Conservation (phyloP, 2,888 invertebrate species). For the Sylvicola cinctus region DNA sequence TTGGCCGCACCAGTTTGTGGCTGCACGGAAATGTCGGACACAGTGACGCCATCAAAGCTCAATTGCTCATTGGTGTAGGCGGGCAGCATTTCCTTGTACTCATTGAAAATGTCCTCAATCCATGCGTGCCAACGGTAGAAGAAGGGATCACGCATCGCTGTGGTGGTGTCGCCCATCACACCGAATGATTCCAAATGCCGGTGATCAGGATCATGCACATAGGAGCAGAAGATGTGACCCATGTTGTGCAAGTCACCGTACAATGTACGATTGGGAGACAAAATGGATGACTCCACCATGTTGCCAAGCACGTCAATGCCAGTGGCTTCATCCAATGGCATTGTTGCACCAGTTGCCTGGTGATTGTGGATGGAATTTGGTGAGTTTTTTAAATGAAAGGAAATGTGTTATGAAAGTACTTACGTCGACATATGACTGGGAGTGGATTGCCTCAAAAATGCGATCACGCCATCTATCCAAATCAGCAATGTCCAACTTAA, state of each 20-base stretch:
- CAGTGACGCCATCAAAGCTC: conserved; percentile 30
- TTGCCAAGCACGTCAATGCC: conserved; percentile 67
- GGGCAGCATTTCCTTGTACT: conserved; percentile 47
- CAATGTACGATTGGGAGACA: conserved; percentile 44
- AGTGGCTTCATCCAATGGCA: conserved; percentile 37
- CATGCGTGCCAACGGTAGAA: conserved; percentile 75
- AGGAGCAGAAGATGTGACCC: conserved; percentile 47
- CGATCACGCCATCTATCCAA: conserved; percentile 58
- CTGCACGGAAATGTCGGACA: conserved; percentile 33
- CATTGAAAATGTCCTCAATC: conserved; percentile 56
- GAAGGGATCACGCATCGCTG: conserved; percentile 70
- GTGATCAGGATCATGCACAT: conserved; percentile 62
- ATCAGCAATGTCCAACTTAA: conserved; percentile 43
- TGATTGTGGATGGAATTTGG: conserved; percentile 5
- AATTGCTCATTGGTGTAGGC: conserved; percentile 36
- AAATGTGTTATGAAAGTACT: conserved; percentile 6
- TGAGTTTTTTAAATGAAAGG: no score
- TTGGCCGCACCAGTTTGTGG: conserved; percentile 32
- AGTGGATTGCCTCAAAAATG: conserved; percentile 48
- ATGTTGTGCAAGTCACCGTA: conserved; percentile 70
- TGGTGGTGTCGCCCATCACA: conserved; percentile 65
- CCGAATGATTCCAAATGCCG: conserved; percentile 49
- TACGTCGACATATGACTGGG: conserved; percentile 34
- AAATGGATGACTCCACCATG: conserved; percentile 49
- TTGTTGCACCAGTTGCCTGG: conserved; percentile 34